Evolutionary conservation across 37 sponge, comb jelly and placozoan genomes (phyloP).

Genomic region (Diacarnus erythraeanus): DNA sequence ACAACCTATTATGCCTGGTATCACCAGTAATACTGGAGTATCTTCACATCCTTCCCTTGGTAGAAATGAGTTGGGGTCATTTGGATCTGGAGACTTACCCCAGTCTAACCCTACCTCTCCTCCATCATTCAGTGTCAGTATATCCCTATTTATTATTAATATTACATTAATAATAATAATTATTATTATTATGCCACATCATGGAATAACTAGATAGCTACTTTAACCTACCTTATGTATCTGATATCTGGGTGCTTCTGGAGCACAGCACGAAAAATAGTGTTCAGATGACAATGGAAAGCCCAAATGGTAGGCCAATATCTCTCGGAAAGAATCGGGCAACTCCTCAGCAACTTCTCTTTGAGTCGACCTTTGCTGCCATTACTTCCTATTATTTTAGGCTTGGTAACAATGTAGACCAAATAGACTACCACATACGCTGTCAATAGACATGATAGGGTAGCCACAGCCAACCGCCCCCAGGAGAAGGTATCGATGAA

Average conservation of each 20-base stretch:
- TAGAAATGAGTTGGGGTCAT: neutral
- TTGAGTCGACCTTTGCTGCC: neutral
- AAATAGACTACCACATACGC: constrained; percentile 33
- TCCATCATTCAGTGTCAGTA: constrained; percentile 62
- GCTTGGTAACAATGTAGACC: constrained; percentile 37
- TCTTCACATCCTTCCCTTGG: neutral
- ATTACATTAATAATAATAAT: neutral
- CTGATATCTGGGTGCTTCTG: constrained; percentile 29
- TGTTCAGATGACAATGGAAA: constrained; percentile 46
- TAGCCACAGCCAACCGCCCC: neutral
- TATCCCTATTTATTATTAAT: constrained; percentile 35
- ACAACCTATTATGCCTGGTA: constrained; percentile 62
- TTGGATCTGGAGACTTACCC: neutral
- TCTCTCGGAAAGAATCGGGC: constrained; percentile 42
- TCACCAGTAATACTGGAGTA: constrained; percentile 54
- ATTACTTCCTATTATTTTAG: constrained; percentile 29
- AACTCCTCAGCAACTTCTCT: constrained; percentile 16
- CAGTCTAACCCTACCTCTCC: constrained; percentile 82
- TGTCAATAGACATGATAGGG: neutral
- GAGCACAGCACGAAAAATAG: constrained; percentile 44
- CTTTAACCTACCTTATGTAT: constrained; percentile 59
- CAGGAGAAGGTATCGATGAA: neutral
- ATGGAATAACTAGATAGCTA: too few relatives aligned
- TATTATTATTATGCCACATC: neutral
- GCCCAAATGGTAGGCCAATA: constrained; percentile 85